Conservation (phyloP, 2,888 invertebrate species). For the Pterostichus madidus region DNA sequence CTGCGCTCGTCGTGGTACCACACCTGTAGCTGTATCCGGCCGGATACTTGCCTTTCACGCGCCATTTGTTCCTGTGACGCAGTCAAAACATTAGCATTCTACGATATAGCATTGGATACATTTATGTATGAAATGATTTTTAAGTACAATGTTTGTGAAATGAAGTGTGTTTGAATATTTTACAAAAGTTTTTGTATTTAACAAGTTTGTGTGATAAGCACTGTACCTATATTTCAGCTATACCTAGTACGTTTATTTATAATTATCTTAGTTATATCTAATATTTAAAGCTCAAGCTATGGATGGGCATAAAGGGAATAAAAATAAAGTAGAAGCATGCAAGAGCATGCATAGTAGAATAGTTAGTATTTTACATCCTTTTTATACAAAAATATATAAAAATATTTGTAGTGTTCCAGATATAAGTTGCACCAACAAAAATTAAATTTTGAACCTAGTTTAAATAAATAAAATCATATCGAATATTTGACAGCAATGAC, state of each 20-base stretch:
- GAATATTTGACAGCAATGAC: too few species aligned
- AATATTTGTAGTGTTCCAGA: too few species aligned
- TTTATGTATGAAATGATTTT: neutral
- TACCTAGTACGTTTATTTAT: constrained; percentile 20
- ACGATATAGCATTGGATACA: neutral
- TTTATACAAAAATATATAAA: constrained; percentile 22
- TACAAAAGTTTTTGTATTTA: constrained; percentile 21
- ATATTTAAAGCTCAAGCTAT: constrained; percentile 57
- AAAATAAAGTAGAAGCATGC: constrained; percentile 55
- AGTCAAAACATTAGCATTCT: constrained; percentile 1
- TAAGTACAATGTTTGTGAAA: neutral
- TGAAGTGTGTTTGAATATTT: neutral
- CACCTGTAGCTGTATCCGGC: constrained; percentile 92
- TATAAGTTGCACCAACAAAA: too few species aligned
- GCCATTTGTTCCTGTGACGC: constrained; percentile 83
- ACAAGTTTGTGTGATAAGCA: constrained; percentile 4
- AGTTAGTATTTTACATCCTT: neutral
- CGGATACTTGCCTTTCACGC: constrained; percentile 87
- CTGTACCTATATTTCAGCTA: constrained; percentile 33
- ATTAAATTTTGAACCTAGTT: too few species aligned
- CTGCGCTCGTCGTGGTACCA: constrained; percentile 92
- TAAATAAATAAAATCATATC: too few species aligned
- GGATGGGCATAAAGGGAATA: constrained; percentile 39
- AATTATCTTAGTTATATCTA: constrained; percentile 11
- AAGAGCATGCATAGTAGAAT: constrained; percentile 46